Evolutionary conservation across 2,888 invertebrate genomes (phyloP).

Genomic region (Drosophila macrospina): DNA sequence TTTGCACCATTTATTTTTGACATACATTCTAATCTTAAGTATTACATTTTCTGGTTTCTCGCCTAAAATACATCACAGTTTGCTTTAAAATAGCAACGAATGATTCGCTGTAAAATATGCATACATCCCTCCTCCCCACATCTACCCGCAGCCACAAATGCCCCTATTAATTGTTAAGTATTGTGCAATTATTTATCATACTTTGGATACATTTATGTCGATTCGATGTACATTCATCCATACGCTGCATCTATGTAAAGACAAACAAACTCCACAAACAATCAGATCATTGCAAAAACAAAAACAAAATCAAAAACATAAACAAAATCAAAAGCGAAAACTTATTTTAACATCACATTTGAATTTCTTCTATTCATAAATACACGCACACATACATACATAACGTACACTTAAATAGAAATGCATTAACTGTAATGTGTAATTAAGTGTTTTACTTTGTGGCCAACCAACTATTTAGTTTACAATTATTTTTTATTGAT

Average conservation of each 20-base stretch:
- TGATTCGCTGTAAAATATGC: conserved; percentile 55
- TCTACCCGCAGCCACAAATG: conserved; percentile 12
- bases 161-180: conserved; percentile 65
- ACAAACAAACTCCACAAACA: conserved; percentile 16
- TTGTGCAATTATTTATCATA: conserved; percentile 65
- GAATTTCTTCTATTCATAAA: conserved; percentile 41
- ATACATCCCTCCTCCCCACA: conserved; percentile 33
- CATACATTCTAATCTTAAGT: conserved; percentile 63
- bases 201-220: conserved; percentile 21
- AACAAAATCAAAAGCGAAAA: no score
- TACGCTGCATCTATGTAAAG: conserved; percentile 14
- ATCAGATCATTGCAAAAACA: conserved; percentile 17
- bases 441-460: conserved; percentile 62
- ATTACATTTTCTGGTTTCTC: conserved; percentile 48
- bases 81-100: conserved; percentile 41
- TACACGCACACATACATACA: conserved; percentile 31
- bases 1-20: conserved; percentile 56
- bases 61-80: conserved; percentile 66
- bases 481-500: conserved; percentile 58
- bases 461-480: conserved; percentile 54
- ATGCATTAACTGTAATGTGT: conserved; percentile 54
- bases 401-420: conserved; percentile 42
- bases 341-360: conserved; percentile 62
- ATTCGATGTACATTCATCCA: conserved; percentile 26
- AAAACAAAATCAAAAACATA: not conserved